Evolutionary conservation across 37 sponge, comb jelly and placozoan genomes (phyloP), one percentile per base, ranked within the genome.

Genomic region (Corticium candelabrum): DNA sequence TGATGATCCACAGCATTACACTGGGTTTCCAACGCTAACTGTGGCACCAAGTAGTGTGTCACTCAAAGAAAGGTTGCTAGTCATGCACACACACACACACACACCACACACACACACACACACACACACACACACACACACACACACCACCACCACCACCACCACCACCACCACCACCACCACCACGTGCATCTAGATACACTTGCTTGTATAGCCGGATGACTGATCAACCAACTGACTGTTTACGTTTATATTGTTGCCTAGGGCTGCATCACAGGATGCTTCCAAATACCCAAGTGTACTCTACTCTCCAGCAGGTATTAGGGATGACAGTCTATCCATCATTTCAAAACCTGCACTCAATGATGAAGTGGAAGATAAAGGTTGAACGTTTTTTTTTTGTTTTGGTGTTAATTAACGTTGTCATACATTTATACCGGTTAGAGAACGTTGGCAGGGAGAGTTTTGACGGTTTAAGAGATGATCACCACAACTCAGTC

Each of bases 1-100:
- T 37, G 87, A 87, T 69, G 87, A 87, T 70, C 87, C 87, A 2
- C 78, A 76, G 89, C 79, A 85, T 11, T 84, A 78, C 68, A 74
- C 68, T 57, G 84, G 79, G 31, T 76, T 73, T 36, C 89, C 89
- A 5, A 85, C 75, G 57, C 82, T 88, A 34, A 88, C 89, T n/a
- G 76, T 84, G 68, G 89, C 89, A 1, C 89, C 89, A 11, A 78
- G 79, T 15, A 40, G 84, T 2, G n/a, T 56, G 21, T 37, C 40
- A 27, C 76, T 68, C 50, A 84, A 77, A 57, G 37, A 30, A 29
- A 43, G 29, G 15, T 36, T 79, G 40, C 79, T 78, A 40, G 78
- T 74, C 79, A 67, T 32, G 73, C 15, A 27, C 15, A 50, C 62
- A 50, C 15, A 50, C 21, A 57, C n/a, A n/a, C n/a, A n/a, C n/a